Conservation (phyloP, 1,140 invertebrate species). For the Macrotrachela quadricornifera region DNA sequence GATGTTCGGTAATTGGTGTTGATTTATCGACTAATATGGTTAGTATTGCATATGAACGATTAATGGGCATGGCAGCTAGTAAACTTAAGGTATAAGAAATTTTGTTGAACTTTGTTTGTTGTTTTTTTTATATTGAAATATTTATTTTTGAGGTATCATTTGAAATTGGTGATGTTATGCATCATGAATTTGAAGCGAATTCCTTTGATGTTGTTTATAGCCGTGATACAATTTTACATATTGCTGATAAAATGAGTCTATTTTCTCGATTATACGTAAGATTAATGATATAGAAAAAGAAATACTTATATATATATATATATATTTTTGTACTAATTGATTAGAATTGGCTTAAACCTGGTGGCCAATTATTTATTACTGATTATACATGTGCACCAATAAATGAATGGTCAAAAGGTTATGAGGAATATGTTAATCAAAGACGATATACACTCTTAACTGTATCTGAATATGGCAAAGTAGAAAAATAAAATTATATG, state of each 20-base stretch:
- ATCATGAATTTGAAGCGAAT: constrained; percentile 1
- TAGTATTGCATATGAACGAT: constrained; percentile 32
- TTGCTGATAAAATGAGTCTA: constrained; percentile 35
- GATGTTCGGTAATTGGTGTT: constrained; percentile 35
- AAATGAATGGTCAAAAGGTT: constrained; percentile 23
- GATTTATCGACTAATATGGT: constrained; percentile 43
- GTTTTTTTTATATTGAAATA: no score
- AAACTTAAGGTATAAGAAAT: not conserved
- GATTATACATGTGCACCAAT: constrained; percentile 33
- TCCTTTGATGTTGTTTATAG: constrained; percentile 3
- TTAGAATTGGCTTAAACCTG: constrained; percentile 36
- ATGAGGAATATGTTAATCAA: constrained; percentile 31
- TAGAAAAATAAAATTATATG: no score
- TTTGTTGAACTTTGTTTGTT: no score
- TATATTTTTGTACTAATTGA: constrained; percentile 4
- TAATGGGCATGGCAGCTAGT: constrained; percentile 12
- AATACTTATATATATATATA: not conserved
- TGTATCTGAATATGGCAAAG: constrained; percentile 29
- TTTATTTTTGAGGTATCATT: not conserved
- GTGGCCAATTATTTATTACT: constrained; percentile 32
- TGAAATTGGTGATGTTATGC: not conserved
- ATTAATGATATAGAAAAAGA: not conserved
- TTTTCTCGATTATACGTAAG: constrained; percentile 33
- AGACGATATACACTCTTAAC: constrained; percentile 33
- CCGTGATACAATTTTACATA: constrained; percentile 36